These are phyloP conservation scores for Epinephelus cyanopodus DNA, from an alignment of 2,113 vertebrate species.

Conservation along the genomic window DNA sequence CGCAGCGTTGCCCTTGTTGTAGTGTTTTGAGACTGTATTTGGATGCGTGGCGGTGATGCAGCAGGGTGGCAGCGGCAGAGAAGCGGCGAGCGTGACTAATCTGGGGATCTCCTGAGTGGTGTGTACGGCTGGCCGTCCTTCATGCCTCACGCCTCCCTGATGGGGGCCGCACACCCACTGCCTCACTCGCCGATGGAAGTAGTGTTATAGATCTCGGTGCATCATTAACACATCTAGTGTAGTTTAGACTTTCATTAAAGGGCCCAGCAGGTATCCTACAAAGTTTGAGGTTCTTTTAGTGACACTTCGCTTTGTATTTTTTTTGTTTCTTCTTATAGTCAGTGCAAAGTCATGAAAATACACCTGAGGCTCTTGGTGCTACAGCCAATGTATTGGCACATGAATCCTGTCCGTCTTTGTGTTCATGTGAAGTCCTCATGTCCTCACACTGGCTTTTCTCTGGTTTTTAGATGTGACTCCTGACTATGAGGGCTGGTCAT, in stretches of 20 bases:
- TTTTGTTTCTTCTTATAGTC: background rate
- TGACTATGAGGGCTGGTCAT: too few species aligned
- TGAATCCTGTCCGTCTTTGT: background rate
- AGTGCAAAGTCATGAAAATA: background rate
- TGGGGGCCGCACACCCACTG: conserved; percentile 31
- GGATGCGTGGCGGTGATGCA: conserved; percentile 58
- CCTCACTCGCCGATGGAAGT: conserved; percentile 20
- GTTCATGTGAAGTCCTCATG: background rate
- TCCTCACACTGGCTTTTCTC: background rate
- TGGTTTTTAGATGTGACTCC: background rate
- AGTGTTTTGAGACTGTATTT: conserved; percentile 55
- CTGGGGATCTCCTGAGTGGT: conserved; percentile 78
- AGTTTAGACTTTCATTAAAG: conserved; percentile 23
- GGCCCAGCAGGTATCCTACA: background rate
- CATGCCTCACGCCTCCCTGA: conserved; percentile 68
- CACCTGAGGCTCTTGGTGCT: background rate
- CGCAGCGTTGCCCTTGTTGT: conserved; percentile 35
- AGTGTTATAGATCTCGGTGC: conserved; percentile 1
- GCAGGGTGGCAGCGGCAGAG: conserved; percentile 50
- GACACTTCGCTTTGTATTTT: background rate
- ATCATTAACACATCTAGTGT: conserved; percentile 18
- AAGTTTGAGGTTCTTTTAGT: background rate
- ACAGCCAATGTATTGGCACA: background rate
- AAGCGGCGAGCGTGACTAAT: conserved; percentile 77
- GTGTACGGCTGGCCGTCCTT: conserved; percentile 76